These are phyloP conservation scores for Drosophila anomalata DNA, from an alignment of 2,888 invertebrate genomes.

Conservation along the genomic window DNA sequence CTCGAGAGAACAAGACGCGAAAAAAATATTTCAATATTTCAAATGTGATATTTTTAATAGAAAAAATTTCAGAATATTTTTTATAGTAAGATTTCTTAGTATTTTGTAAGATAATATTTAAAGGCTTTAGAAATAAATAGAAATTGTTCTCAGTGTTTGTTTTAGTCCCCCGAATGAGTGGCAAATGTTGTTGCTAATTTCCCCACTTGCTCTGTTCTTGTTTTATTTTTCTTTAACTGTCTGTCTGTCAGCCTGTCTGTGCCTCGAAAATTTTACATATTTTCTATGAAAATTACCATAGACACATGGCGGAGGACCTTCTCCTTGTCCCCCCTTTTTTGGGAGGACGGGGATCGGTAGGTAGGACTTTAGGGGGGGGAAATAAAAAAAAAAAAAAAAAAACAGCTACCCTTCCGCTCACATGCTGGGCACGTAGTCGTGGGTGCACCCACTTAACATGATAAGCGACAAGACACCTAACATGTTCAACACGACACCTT, in stretches of 20 bases:
- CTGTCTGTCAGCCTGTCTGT: conserved; percentile 23
- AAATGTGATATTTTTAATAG: no score
- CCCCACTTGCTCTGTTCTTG: conserved; percentile 54
- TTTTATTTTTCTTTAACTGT: conserved; percentile 34
- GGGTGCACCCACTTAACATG: conserved; percentile 77
- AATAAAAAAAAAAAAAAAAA: background rate
- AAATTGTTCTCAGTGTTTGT: conserved; percentile 8
- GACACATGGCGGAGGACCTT: conserved; percentile 55
- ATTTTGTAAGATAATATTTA: no score
- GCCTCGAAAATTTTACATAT: conserved; percentile 70
- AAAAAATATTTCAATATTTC: background rate
- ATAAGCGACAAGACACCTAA: conserved; percentile 79
- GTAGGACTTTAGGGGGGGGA: background rate
- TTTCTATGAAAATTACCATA: conserved; percentile 77
- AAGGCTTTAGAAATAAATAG: background rate
- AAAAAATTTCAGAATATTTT: no score
- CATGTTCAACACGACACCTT: conserved; percentile 79
- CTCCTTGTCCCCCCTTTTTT: background rate
- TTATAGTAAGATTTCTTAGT: no score
- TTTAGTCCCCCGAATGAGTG: conserved; percentile 51
- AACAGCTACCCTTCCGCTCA: conserved; percentile 23
- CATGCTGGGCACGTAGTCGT: conserved; percentile 70
- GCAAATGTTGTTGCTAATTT: conserved; percentile 75
- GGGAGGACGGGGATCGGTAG: background rate
- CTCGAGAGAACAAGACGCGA: conserved; percentile 11